Evolutionary conservation across 2,113 vertebrate genomes (phyloP).

Genomic region (Apodemus speciosus): DNA sequence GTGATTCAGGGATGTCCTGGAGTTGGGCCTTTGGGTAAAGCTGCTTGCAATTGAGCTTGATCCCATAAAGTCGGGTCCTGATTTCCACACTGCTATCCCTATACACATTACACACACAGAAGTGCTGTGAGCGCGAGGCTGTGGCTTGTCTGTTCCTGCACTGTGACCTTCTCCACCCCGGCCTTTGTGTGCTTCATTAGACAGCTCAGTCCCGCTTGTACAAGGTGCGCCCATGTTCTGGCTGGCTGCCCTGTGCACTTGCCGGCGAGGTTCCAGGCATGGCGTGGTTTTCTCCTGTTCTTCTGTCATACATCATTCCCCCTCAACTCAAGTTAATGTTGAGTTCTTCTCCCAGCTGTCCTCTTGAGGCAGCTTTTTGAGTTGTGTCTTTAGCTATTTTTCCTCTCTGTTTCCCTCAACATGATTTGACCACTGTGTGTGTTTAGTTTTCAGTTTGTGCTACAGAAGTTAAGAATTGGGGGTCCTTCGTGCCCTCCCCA

Average conservation of each 20-base stretch:
- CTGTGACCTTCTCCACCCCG: not conserved
- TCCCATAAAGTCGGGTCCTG: no score
- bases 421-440: not conserved
- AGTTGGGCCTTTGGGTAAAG: not conserved
- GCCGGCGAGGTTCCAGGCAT: not conserved
- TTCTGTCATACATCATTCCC: not conserved
- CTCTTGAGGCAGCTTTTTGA: not conserved
- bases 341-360: constrained; percentile 23
- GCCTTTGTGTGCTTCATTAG: not conserved
- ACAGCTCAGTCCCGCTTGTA: not conserved
- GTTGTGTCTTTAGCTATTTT: not conserved
- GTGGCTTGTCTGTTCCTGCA: not conserved
- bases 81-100: not conserved
- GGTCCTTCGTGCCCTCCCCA: not conserved
- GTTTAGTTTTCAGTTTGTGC: constrained; percentile 24
- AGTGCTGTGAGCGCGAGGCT: not conserved
- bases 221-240: no score
- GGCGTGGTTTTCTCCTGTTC: not conserved
- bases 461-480: constrained; percentile 15
- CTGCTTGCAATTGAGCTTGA: not conserved
- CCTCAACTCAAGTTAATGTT: not conserved
- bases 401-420: not conserved
- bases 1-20: not conserved
- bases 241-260: not conserved
- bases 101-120: no score